phyloP scores from a whole-genome alignment of 2,888 invertebrate genomes.

The Luffia ferchaultella region DNA sequence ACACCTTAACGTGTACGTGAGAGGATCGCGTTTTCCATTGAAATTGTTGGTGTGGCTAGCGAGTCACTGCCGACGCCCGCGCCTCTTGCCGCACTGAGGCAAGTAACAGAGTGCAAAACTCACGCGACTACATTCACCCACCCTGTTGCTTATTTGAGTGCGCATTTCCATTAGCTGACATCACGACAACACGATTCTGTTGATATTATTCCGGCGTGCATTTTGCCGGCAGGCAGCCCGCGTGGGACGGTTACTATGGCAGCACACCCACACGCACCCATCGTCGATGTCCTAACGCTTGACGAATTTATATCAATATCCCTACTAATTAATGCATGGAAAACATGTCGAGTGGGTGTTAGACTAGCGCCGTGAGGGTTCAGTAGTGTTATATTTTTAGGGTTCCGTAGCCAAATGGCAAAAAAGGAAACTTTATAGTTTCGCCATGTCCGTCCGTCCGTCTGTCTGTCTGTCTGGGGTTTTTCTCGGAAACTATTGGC shows the following conservation, averaged over 20 bases:
- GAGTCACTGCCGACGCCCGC: slow-evolving; percentile 47
- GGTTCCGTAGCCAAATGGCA: too few species aligned
- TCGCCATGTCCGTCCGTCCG: too few species aligned
- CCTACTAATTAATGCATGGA: neutral
- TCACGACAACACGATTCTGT: neutral
- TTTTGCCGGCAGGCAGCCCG: too few species aligned
- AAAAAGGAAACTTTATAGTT: too few species aligned
- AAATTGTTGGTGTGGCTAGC: slow-evolving; percentile 22
- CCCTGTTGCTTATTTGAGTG: slow-evolving; percentile 1
- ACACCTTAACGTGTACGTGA: neutral
- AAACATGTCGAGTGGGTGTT: neutral
- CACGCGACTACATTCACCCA: slow-evolving; percentile 23
- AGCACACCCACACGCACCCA: too few species aligned
- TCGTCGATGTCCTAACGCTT: too few species aligned
- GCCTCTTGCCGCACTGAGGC: slow-evolving; percentile 40
- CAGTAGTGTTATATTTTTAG: too few species aligned
- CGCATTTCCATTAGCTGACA: neutral
- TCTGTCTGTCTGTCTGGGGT: too few species aligned
- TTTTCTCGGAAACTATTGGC: too few species aligned
- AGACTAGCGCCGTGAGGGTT: neutral
- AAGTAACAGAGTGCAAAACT: slow-evolving; percentile 29
- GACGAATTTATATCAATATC: too few species aligned
- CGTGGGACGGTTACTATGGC: too few species aligned
- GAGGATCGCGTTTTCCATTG: neutral
- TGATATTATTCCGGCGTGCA: too few species aligned